These are phyloP conservation scores for Brachypterus glaber DNA, from an alignment of 2,888 invertebrate species.

Conservation along the genomic window DNA sequence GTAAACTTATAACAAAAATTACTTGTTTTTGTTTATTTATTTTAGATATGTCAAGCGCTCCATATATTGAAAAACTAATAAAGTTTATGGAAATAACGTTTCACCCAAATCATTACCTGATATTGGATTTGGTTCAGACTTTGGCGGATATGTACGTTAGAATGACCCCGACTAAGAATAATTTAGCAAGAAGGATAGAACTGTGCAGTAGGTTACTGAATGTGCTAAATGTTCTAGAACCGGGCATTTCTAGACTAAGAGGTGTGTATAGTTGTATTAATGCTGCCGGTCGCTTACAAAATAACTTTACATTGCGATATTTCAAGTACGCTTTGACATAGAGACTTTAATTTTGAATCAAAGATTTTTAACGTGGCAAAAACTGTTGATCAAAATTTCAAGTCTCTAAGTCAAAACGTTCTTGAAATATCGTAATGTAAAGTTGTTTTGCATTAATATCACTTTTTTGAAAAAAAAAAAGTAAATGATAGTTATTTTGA, in stretches of 20 bases:
- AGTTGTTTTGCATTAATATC: too few species aligned
- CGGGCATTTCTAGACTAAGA: slow-evolving; percentile 60
- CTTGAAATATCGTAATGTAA: too few species aligned
- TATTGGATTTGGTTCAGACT: slow-evolving; percentile 61
- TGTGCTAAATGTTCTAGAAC: slow-evolving; percentile 57
- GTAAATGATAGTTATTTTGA: slow-evolving; percentile 1
- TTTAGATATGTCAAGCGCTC: slow-evolving; percentile 44
- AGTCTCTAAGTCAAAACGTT: too few species aligned
- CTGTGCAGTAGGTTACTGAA: slow-evolving; percentile 56
- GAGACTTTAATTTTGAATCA: too few species aligned
- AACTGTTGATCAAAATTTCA: too few species aligned
- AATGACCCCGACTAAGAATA: slow-evolving; percentile 25
- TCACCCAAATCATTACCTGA: slow-evolving; percentile 57
- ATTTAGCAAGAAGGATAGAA: slow-evolving; percentile 53
- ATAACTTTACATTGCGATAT: too few species aligned
- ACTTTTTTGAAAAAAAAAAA: neutral
- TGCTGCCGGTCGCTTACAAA: too few species aligned
- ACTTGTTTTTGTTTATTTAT: too few species aligned
- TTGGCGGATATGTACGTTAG: slow-evolving; percentile 46
- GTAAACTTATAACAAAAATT: too few species aligned
- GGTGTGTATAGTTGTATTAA: too few species aligned
- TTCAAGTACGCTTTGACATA: too few species aligned
- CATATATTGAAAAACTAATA: slow-evolving; percentile 38
- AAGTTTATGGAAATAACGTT: slow-evolving; percentile 50
- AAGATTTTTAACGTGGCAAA: too few species aligned